Evolutionary conservation across 2,888 invertebrate species (phyloP).

Genomic region (Athalia circularis): DNA sequence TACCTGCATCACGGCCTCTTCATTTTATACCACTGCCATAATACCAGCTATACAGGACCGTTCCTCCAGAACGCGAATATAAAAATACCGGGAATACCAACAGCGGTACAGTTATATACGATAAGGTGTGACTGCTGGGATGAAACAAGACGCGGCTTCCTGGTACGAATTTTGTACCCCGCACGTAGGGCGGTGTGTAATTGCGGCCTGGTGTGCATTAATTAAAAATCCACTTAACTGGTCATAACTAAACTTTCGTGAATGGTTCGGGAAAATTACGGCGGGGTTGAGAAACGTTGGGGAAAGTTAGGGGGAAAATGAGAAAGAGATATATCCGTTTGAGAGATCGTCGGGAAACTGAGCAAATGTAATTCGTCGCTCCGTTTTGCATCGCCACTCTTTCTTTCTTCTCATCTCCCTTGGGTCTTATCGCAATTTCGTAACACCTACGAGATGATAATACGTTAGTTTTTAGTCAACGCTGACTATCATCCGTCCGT

Average conservation of each 20-base stretch:
- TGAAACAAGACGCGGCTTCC: no score
- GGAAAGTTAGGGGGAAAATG: no score
- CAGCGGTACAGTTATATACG: no score
- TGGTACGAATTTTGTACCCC: no score
- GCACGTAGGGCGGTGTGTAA: constrained; percentile 1
- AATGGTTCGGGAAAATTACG: constrained; percentile 20
- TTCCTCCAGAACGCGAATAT: no score
- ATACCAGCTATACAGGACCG: no score
- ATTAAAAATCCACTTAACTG: constrained; percentile 41
- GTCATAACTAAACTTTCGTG: constrained; percentile 42
- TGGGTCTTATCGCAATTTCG: not conserved
- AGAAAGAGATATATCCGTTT: not conserved
- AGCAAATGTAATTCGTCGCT: not conserved
- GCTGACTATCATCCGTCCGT: not conserved
- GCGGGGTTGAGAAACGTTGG: constrained; percentile 24
- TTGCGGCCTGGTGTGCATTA: constrained; percentile 25
- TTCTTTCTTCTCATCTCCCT: not conserved
- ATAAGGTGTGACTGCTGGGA: no score
- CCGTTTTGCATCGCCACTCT: not conserved
- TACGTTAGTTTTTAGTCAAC: not conserved
- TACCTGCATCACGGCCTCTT: no score
- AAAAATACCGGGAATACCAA: no score
- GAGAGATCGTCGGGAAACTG: not conserved
- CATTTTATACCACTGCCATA: no score
- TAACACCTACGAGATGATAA: no score